phyloP scores from a whole-genome alignment of 2,797 vertebrate genomes.

The Peromyscus melanophrys region DNA sequence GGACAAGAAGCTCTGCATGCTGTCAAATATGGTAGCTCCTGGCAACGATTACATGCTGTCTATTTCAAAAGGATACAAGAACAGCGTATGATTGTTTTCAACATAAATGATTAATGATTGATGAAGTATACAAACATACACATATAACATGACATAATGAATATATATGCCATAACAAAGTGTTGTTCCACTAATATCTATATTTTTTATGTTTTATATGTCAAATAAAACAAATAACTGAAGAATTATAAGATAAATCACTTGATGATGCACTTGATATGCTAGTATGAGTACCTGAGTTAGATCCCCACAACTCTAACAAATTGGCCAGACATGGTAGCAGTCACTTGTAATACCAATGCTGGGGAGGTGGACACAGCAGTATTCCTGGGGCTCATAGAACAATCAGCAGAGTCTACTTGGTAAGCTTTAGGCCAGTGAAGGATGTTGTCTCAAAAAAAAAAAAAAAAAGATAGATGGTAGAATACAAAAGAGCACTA shows the following conservation, averaged over 20 bases:
- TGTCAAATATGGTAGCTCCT: not conserved
- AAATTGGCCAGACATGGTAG: not conserved
- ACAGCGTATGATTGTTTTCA: not conserved
- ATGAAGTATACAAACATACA: not conserved
- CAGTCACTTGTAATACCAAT: not conserved
- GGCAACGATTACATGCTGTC: not conserved
- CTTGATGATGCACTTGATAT: not conserved
- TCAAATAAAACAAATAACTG: not conserved
- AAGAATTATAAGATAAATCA: not conserved
- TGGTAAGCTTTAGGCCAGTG: not conserved
- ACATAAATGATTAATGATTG: not conserved
- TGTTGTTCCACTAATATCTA: not conserved
- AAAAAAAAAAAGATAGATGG: not conserved
- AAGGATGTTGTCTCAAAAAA: not conserved
- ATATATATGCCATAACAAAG: not conserved
- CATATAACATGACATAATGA: not conserved
- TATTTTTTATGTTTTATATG: not conserved
- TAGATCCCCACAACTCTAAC: not conserved
- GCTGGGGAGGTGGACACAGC: not conserved
- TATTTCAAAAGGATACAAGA: not conserved
- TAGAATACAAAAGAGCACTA: not conserved
- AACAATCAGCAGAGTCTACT: not conserved
- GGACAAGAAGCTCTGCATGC: not conserved
- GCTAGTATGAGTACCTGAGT: not conserved
- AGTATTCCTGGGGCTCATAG: not conserved